Evolutionary conservation across 2,113 vertebrate genomes (phyloP).

Genomic region (Alligator sinensis): DNA sequence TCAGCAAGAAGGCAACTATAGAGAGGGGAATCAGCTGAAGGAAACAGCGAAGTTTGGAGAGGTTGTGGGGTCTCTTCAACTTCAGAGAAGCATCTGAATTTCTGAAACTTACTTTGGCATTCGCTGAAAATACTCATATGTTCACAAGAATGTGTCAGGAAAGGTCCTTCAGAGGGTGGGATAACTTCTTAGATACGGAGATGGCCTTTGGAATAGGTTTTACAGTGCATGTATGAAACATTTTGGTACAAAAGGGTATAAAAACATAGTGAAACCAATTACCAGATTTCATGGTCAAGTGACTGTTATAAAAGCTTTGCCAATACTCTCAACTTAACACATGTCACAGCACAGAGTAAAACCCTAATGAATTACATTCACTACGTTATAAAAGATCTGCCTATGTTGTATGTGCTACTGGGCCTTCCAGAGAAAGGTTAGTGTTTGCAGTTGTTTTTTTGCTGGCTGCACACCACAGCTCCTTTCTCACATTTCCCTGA

Average conservation of each 20-base stretch:
- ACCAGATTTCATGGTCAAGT: slow-evolving; percentile 34
- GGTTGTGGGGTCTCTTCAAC: neutral
- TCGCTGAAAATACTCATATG: neutral
- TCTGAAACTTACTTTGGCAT: slow-evolving; percentile 1
- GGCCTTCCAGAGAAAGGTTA: slow-evolving; percentile 60
- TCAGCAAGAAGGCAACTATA: neutral
- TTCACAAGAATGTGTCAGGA: neutral
- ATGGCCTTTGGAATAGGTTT: neutral
- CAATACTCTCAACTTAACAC: neutral
- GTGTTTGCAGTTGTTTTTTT: slow-evolving; percentile 41
- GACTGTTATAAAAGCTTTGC: neutral
- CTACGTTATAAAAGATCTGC: neutral
- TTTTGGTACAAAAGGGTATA: slow-evolving; percentile 15
- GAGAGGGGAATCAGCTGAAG: neutral
- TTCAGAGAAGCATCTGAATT: neutral
- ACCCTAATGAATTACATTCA: slow-evolving; percentile 25
- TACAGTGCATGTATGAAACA: neutral
- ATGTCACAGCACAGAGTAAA: neutral
- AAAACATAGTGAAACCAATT: slow-evolving; percentile 12
- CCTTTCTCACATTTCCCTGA: slow-evolving; percentile 71
- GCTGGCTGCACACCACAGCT: slow-evolving; percentile 39
- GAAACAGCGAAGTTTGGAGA: neutral
- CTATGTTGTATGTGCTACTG: slow-evolving; percentile 31
- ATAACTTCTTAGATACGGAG: neutral
- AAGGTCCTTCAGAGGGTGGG: neutral